Evolutionary conservation across 1,140 invertebrate genomes (phyloP), one percentile per base, ranked within the genome.

Genomic region (Schlechtendalia chinensis): DNA sequence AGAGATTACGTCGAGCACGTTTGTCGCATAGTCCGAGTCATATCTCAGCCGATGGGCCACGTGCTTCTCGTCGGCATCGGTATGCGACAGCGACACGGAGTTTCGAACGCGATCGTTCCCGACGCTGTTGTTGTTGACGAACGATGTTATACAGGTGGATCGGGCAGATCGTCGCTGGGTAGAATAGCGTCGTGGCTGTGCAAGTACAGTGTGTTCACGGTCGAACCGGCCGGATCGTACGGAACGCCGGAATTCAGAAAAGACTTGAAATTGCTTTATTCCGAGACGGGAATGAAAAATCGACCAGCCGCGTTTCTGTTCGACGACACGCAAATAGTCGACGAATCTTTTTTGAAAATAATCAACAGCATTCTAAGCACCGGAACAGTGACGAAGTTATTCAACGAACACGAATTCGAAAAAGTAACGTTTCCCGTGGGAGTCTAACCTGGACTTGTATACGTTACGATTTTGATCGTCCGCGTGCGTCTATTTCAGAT

Each of bases 281-380:
- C 92, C 84, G 90, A 91, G 84, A 91, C 94, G 2, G 96, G 95
- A 45, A 91, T 91, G 72, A 92, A 94, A 27, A 92, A 94, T 0
- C 95, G 94, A 84, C 91, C 92, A 29, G 90, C 91, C 3, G 91
- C 95, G 0, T 97, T 98, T 86, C 87, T 98, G 0, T 95, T 98
- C 83, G 90, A 91, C n/a, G 96, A 98, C 84, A 92, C 91, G 80
- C 89, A 94, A 86, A 92, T 94, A 59, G 91, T 91, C 85, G 91
- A 95, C 84, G 95, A 98, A 85, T 90, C 91, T 1, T 97, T 97
- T 87, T 89, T 97, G 39, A 96, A 98, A 86, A 95, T 98, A 84
- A 92, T 98, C 59, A 97, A 95, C 85, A 95, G 96, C 88, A 89
- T 98, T 79, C 87, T 98, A 56, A 97, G 96, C 85, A 94, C 94